Evolutionary conservation across 2,113 vertebrate genomes (phyloP), one percentile per base, ranked within the genome.

Genomic region (Gymnarchus niloticus): DNA sequence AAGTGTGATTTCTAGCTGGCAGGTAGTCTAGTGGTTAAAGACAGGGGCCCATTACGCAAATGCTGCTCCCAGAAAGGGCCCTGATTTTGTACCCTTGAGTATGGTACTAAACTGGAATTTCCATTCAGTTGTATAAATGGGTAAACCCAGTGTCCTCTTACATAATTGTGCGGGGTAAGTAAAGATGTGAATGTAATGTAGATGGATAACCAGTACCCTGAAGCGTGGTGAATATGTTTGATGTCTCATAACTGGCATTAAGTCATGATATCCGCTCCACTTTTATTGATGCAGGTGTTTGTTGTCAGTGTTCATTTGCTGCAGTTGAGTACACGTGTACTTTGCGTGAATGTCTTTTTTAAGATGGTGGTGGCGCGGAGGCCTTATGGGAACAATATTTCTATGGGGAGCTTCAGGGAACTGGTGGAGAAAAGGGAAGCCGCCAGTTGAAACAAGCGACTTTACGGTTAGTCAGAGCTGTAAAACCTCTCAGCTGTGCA

Each of bases 391-490:
- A 88, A 86, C 57, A 56, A 25, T 81, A 73, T 84, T 82, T 46
- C 25, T 52, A 44, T 57, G 56, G 54, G 83, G 83, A 81, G 76
- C 49, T 57, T 46, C 57, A 14, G 56, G 33, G 51, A 54, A 19
- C 28, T 10, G 25, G 41, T 10, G 80, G n/a, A 54, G 51, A 82
- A 4, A 48, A 82, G 48, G 56, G 48, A 48, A 21, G 56, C 21
- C 84, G 46, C 46, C 77, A 57, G 76, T 59, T 84, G 49, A 81
- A 73, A 83, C 82, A 81, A 86, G 89, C 93, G 90, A 93, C 89
- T 88, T 92, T 90, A 93, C 86, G 76, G 83, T 61, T 83, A 37
- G 88, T 93, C 88, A 89, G 84, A 65, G 41, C 81, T 83, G 61
- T 69, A 76, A 85, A 85, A 33, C 25, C 12, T 28, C 46, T 85